Evolutionary conservation across 2,797 vertebrate species (phyloP).

Genomic region (Hemitrygon akajei): DNA sequence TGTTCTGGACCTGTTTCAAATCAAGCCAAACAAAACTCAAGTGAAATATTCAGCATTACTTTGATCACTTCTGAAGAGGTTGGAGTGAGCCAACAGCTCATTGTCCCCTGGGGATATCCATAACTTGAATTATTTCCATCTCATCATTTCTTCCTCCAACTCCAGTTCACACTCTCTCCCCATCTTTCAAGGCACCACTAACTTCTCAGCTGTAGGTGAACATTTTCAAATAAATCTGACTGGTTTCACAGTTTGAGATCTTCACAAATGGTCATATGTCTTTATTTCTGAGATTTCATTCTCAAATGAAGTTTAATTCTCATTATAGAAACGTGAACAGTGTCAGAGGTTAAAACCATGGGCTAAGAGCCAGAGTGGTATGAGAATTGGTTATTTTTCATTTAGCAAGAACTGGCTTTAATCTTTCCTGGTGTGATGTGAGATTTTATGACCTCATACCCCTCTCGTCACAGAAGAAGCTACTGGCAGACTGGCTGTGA

Average conservation of each 20-base stretch:
- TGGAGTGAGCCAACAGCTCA: not conserved
- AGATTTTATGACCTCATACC: not conserved
- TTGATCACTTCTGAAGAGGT: not conserved
- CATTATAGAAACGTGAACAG: too few relatives aligned
- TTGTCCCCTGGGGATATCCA: not conserved
- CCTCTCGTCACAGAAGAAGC: not conserved
- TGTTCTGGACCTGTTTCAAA: not conserved
- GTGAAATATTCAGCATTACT: conserved; percentile 11
- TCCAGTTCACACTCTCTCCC: not conserved
- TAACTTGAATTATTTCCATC: conserved; percentile 22
- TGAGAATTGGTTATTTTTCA: too few relatives aligned
- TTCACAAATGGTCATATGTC: not conserved
- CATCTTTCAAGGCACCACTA: not conserved
- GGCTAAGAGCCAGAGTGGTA: not conserved
- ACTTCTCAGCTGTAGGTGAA: not conserved
- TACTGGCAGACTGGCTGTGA: not conserved
- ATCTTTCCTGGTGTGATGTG: not conserved
- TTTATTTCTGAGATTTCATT: not conserved
- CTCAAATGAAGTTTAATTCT: not conserved
- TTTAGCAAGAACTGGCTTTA: too few relatives aligned
- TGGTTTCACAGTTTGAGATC: not conserved
- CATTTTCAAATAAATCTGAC: not conserved
- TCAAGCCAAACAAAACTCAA: not conserved
- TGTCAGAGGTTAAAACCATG: not conserved
- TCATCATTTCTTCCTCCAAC: not conserved